These are phyloP conservation scores for Heliconius hewitsoni DNA, from an alignment of 1,140 invertebrate species.

Conservation along the genomic window DNA sequence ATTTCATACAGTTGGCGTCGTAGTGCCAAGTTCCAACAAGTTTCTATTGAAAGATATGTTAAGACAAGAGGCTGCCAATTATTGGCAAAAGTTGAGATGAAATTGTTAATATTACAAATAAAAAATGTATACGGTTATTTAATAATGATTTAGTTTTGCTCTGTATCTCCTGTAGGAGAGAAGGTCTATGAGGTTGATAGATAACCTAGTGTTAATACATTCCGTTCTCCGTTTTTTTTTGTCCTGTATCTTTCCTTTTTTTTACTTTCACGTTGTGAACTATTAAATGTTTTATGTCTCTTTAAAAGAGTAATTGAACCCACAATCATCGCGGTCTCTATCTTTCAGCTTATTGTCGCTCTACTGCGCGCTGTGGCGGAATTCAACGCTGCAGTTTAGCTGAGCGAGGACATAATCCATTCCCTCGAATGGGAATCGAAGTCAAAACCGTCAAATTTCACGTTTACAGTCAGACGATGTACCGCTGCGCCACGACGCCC, in stretches of 20 bases:
- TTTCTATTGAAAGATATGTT: not conserved
- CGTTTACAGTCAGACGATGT: no score
- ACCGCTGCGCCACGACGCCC: not conserved
- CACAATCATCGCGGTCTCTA: no score
- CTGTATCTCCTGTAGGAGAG: no score
- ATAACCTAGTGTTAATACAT: no score
- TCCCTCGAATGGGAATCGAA: not conserved
- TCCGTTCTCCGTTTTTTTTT: no score
- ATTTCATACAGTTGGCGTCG: slow-evolving; percentile 1
- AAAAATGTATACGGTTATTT: not conserved
- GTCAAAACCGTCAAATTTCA: no score
- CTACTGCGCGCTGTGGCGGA: not conserved
- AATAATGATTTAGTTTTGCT: no score
- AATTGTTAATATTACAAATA: not conserved
- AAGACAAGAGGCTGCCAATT: slow-evolving; percentile 1
- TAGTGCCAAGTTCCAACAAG: not conserved
- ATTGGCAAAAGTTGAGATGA: not conserved
- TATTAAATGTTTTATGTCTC: no score
- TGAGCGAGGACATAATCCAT: not conserved
- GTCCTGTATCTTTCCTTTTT: no score
- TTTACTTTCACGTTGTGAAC: no score
- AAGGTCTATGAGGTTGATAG: no score
- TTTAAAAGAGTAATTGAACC: no score
- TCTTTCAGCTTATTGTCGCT: not conserved
- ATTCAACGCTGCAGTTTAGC: not conserved